Evolutionary conservation across 2,888 invertebrate genomes (phyloP), one percentile per base, ranked within the genome.

Genomic region (Punctoribates punctum): DNA sequence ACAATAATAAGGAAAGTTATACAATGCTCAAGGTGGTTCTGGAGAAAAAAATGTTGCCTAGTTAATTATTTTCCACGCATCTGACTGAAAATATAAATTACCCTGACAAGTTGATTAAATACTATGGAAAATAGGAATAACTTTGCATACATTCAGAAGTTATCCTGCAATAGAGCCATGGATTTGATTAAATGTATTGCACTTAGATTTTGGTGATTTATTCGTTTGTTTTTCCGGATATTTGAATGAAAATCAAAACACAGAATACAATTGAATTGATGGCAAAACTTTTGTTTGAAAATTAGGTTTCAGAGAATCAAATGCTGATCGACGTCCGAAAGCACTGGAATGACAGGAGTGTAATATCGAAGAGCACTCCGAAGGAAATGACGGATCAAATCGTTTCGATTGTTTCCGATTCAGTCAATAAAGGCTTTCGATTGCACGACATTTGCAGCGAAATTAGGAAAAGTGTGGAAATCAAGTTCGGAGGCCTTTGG

Each of bases 301-400:
- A 25, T 62, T 27, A 62, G 62, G 20, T 62, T n/a, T 62, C 62
- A 9, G 62, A 62, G 23, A 62, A 62, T 29, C 62, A 62, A 29
- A 62, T 62, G 34, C 34, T 62, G 9, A 62, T 62, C 62, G 62
- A 62, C 34, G 62, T 29, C 13, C 62, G 62, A 62, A 62, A 62
- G 23, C 17, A 27, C 11, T 15, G 11, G 27, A n/a, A 62, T 29
- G 8, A 4, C 9, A 5, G 20, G 62, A 25, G 6, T 17, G 62
- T 62, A 11, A 34, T 62, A 29, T 65, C 38, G n/a, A 65, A 15
- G 20, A 4, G 11, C 4, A 34, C 65, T 13, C 20, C 62, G n/a
- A 34, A 34, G 5, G 65, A 34, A 65, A 65, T 34, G 38, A 38
- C 38, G n/a, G 13, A 48, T 48, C 34, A 34, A 34, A 34, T 34